Evolutionary conservation across 2,888 invertebrate genomes (phyloP).

Genomic region (Zygogramma bicolorata): DNA sequence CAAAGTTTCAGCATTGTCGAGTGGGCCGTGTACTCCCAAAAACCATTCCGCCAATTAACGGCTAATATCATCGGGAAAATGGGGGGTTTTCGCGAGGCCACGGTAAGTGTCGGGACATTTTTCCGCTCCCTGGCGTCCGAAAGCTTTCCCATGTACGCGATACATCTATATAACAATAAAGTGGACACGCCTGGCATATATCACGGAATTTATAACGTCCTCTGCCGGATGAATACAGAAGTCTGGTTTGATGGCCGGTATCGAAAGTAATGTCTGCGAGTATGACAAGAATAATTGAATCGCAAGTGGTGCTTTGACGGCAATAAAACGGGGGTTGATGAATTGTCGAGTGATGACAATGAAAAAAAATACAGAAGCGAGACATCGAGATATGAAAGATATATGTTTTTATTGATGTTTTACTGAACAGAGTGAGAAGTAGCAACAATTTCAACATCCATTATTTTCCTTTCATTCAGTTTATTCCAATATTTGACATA

Average conservation of each 20-base stretch:
- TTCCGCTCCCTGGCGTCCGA: conserved; percentile 55
- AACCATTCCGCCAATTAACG: background rate
- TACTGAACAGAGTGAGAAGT: background rate
- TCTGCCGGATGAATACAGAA: conserved; percentile 39
- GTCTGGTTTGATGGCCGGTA: background rate
- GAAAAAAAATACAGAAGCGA: background rate
- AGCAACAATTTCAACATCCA: no score
- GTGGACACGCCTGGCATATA: conserved; percentile 52
- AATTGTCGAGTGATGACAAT: background rate
- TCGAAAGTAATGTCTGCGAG: background rate
- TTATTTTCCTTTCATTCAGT: no score
- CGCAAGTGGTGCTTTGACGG: background rate
- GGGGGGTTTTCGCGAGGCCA: conserved; percentile 15
- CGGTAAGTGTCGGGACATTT: conserved; percentile 45
- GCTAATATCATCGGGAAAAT: background rate
- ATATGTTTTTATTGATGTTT: background rate
- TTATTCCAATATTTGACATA: no score
- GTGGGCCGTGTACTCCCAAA: no score
- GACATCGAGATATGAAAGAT: background rate
- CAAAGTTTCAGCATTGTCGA: no score
- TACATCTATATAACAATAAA: conserved; percentile 58
- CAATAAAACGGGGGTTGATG: background rate
- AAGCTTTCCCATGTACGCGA: conserved; percentile 60
- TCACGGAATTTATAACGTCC: conserved; percentile 52
- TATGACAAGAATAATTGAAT: conserved; percentile 1